Evolutionary conservation across 2,797 vertebrate genomes (phyloP), one percentile per base, ranked within the genome.

Genomic region (Channa striata): DNA sequence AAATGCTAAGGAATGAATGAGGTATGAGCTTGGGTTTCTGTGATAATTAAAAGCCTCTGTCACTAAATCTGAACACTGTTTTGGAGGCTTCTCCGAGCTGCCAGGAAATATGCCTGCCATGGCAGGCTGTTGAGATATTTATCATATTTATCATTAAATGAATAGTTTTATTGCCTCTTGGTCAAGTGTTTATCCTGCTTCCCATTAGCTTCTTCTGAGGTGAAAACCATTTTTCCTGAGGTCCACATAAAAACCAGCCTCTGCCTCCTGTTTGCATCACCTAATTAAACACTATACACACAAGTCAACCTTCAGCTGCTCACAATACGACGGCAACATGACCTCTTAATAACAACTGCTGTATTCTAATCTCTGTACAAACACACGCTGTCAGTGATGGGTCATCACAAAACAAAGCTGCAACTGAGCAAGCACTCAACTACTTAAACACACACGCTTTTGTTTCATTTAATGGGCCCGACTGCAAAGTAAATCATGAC

Each of bases 1-100:
- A 80, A 84, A 86, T 77, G 59, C 77, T 79, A 70, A 80, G 78
- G 66, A 87, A 83, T 78, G 57, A 72, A 81, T 72, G 59, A 84
- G 75, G 80, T 83, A 81, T 77, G 77, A 82, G 72, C 49, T 70
- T 17, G 19, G 67, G 58, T 57, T 73, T 76, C 67, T 1, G 13
- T 56, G 56, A 81, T 81, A 81, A 88, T 91, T 82, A 85, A 82
- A 86, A 81, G 59, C 23, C 53, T 60, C 6, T 17, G 52, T 82
- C 81, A 80, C 68, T 74, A 72, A 62, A 79, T 77, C 53, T 47
- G 34, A 81, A 62, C 67, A 46, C 47, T 49, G 53, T 71, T 80
- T 77, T 44, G 43, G 46, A 72, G 42, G 54, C 21, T 5, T 63
- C 48, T 57, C 54, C 33, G 62, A 64, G 54, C 61, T 65, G 59